These are phyloP conservation scores for Saccopteryx leptura DNA, from an alignment of 2,113 vertebrate genomes.

Conservation along the genomic window DNA sequence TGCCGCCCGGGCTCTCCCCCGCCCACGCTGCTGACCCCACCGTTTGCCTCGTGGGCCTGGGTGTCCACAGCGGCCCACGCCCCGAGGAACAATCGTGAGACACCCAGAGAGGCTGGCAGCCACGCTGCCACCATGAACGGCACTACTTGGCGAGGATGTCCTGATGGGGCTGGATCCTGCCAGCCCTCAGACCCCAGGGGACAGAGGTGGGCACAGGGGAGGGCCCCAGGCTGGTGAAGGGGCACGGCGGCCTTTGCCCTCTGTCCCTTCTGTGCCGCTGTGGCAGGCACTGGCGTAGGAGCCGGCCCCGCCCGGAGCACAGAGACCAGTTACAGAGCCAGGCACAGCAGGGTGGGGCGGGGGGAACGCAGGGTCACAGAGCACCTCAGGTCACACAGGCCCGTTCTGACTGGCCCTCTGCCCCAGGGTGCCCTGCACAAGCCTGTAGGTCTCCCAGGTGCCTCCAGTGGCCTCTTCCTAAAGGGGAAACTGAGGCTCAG, in stretches of 20 bases:
- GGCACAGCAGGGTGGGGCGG: accelerated
- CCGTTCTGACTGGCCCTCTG: not conserved
- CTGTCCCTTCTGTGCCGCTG: not conserved
- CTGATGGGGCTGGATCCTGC: not conserved
- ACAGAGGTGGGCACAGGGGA: not conserved
- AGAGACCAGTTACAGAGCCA: not conserved
- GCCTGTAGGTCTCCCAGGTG: not conserved
- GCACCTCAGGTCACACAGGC: accelerated
- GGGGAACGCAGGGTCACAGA: not conserved
- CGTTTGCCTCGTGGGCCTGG: not conserved
- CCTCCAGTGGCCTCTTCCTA: not conserved
- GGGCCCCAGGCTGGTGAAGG: not conserved
- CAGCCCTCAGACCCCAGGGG: not conserved
- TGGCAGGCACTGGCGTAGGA: accelerated
- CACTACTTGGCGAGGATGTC: not conserved
- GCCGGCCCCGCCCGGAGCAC: no score
- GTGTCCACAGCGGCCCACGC: not conserved
- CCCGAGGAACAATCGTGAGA: not conserved
- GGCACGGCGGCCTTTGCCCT: accelerated
- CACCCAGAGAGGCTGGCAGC: not conserved
- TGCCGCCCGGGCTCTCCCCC: slow-evolving; percentile 48
- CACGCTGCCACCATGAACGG: accelerated
- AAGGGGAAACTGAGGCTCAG: not conserved
- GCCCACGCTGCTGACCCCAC: not conserved
- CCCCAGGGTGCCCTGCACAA: not conserved